Base-by-base conservation (phyloP, 2,888 invertebrate genomes). In the Eristalinus aeneus region DNA sequence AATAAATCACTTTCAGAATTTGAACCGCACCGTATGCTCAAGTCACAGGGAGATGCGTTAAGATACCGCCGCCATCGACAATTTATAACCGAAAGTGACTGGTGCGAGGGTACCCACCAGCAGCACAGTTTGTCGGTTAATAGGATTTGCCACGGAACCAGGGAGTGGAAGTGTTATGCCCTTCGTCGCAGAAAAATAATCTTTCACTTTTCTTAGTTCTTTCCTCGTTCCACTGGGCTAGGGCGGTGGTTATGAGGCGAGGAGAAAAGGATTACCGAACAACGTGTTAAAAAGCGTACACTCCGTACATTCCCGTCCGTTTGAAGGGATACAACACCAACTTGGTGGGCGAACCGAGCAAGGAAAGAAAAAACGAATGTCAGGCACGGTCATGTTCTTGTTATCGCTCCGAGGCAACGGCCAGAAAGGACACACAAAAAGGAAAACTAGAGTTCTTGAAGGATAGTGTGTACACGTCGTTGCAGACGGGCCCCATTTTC, bases 1-100 rank as follows among this genome's bases (percentile, higher is more conserved):
- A 54, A 73, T 79, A 72, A 79, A 79, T 79, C 78, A 79, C 60
- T 72, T 79, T 79, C 67, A 65, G 64, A 72, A 72, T 79, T 79
- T 79, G 78, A 79, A 79, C 65, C 65, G 53, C 23, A 34, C 72
- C 78, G 67, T 72, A 72, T 79, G 78, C 58, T 72, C 20, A 12
- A 79, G 67, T 73, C 78, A 67, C 67, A 79, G 27, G 61, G 72
- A 65, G 78, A 79, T 79, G 78, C 72, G 78, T 79, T 79, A 67
- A 79, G 78, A 79, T 79, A 79, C 72, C 27, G 27, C 5, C 27
- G 27, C 5, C 27, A 27, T 64, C 64, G 60, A 79, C 78, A 65
- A 79, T 79, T 79, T 79, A 79, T 79, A 67, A 72, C 65, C 65
- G 53, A 63, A 77, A 71, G 46, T 71, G 77, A 77, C 60, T 72